Evolutionary conservation across 2,888 invertebrate genomes (phyloP).

Genomic region (Mesopsocus fuscifrons): DNA sequence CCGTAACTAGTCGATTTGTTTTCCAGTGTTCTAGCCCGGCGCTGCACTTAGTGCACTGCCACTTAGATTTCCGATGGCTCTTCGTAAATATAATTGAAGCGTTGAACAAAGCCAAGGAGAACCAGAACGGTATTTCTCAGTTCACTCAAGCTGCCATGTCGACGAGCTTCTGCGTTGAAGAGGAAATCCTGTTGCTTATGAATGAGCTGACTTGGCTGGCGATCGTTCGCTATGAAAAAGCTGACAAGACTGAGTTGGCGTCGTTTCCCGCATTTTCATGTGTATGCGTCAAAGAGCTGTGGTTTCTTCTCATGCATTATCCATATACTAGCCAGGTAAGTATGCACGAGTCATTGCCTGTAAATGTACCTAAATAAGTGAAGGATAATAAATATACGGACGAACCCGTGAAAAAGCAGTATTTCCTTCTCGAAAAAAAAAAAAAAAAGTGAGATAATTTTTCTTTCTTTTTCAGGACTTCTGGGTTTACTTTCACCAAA

Average conservation of each 20-base stretch:
- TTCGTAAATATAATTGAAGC: constrained; percentile 20
- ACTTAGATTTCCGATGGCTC: constrained; percentile 30
- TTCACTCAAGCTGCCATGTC: constrained; percentile 13
- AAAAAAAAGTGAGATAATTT: background rate
- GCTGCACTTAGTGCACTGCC: constrained; percentile 30
- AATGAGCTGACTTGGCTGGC: constrained; percentile 24
- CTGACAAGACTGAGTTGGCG: constrained; percentile 25
- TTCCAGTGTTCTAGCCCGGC: constrained; percentile 26
- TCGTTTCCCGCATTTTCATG: constrained; percentile 33
- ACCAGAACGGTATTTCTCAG: constrained; percentile 18
- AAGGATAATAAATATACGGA: too few relatives aligned
- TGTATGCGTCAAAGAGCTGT: constrained; percentile 35
- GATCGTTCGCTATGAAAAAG: constrained; percentile 19
- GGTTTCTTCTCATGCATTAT: constrained; percentile 27
- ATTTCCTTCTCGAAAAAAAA: too few relatives aligned
- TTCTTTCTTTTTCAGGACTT: constrained; percentile 2
- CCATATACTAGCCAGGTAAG: background rate
- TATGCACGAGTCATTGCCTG: too few relatives aligned
- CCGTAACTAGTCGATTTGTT: too few relatives aligned
- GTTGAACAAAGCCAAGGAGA: constrained; percentile 15
- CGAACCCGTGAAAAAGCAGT: too few relatives aligned
- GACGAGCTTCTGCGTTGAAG: constrained; percentile 13
- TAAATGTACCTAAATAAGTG: too few relatives aligned
- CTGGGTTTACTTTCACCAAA: background rate
- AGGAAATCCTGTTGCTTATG: constrained; percentile 19